These are phyloP conservation scores for Zaprionus bogoriensis DNA, from an alignment of 2,888 invertebrate genomes.

Conservation along the genomic window DNA sequence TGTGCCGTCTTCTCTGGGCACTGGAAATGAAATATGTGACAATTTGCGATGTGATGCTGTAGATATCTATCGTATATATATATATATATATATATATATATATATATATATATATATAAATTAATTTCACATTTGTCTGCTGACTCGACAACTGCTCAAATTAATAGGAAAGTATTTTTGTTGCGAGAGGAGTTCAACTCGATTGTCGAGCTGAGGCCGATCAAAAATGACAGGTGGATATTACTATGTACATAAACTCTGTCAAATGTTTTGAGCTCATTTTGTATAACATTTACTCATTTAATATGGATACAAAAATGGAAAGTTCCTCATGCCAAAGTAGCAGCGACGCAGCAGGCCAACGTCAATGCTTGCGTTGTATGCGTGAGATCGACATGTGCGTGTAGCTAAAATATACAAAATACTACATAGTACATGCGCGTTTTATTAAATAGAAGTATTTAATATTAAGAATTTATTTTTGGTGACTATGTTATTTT, in stretches of 20 bases:
- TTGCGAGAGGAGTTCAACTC: background rate
- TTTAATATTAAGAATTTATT: too few relatives aligned
- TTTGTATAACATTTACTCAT: too few relatives aligned
- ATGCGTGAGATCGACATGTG: too few relatives aligned
- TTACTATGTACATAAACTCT: background rate
- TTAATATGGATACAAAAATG: too few relatives aligned
- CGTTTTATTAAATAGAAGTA: too few relatives aligned
- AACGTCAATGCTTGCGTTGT: too few relatives aligned
- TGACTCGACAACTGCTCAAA: constrained; percentile 4
- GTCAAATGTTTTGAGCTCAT: too few relatives aligned
- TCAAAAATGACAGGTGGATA: background rate
- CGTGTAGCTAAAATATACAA: too few relatives aligned
- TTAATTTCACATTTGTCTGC: constrained; percentile 14
- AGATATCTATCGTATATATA: background rate
- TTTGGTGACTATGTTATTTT: too few relatives aligned
- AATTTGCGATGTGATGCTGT: constrained; percentile 7
- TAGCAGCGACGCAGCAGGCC: too few relatives aligned
- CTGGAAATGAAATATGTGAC: constrained; percentile 20
- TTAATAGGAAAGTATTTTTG: constrained; percentile 1
- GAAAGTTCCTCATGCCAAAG: too few relatives aligned
- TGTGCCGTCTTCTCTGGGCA: constrained; percentile 19
- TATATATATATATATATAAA: background rate
- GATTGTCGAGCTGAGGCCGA: background rate
- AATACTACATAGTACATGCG: too few relatives aligned
- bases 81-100: background rate